Base-by-base conservation (phyloP, 2,113 vertebrate species). In the Nesoenas mayeri region DNA sequence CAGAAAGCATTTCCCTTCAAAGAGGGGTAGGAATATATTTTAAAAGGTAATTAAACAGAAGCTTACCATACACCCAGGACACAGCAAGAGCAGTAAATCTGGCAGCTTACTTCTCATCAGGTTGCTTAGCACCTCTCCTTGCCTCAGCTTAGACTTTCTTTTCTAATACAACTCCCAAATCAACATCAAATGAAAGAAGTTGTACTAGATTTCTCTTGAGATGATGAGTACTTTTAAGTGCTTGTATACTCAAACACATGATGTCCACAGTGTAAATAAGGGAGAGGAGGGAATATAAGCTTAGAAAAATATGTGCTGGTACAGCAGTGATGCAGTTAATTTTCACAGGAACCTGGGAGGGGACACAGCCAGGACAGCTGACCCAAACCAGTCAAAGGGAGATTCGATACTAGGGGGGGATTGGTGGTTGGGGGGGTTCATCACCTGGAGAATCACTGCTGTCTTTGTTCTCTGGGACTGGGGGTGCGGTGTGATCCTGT, bases 1-100 rank as follows among this genome's bases (percentile, higher is more conserved):
- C 83, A 96, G 69, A 91, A 94, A 94, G 92, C 20, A 36, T 80
- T 66, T 94, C 77, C 86, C 56, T 92, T 50, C 31, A 88, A 85
- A 96, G 75, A 48, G 53, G 38, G 54, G 14, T 57, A 85, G 56
- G 77, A 67, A 88, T 61, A 42, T 60, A 88, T 95, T 91, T 85
- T 42, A 92, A 93, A 83, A 95, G 51, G 60, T 83, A 89, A 85
- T 61, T 66, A 89, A 93, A 67, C n/a, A 89, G 67, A 92, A 64
- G 16, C 12, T 47, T 62, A 36, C 25, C n/a, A 24, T 69, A 66
- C 54, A 40, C 21, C 20, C 32, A 40, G 65, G 53, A 60, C 36
- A 50, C 21, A 92, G 32, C 8, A 44, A 29, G 40, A 53, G 5
- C 51, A 38, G 47, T 58, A 78, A 80, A 79, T 81, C 40, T 85